Base-by-base conservation (phyloP, 2,113 vertebrate genomes). In the Origma solitaria region DNA sequence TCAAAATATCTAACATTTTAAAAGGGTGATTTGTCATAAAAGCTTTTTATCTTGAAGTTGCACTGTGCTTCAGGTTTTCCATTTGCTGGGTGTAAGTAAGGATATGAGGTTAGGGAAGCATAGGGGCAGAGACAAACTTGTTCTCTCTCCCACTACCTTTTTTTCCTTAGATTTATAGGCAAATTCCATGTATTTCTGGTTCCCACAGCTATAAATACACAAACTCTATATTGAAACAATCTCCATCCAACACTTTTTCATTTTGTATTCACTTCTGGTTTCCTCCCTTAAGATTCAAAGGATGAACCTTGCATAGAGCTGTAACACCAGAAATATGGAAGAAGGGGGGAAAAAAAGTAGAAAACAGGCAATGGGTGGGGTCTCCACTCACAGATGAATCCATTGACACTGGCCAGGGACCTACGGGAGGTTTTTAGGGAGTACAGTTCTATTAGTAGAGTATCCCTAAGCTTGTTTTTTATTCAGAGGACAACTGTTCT, bases 91-190 rank as follows among this genome's bases (percentile, higher is more conserved):
- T 30, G 2, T 30, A 27, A 60, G 30, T 35, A 71, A 86, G 27
- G n/a, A 23, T 38, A 20, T 0, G 2, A 68, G 40, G 17, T 28
- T 56, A 31, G 9, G 30, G 21, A 77, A 62, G 10, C 7, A 51
- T 1, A 25, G 22, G n/a, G 40, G n/a, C n/a, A n/a, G n/a, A n/a
- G n/a, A 50, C 4, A 72, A 72, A 35, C 2, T 40, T 5, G 13
- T 57, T 40, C 15, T 12, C 3, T 5, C 6, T 1, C 2, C 13
- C 4, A 42, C 15, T 27, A 50, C 4, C 3, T 27, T 23, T 45
- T 38, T 64, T 35, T n/a, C n/a, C 20, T 45, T 40, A 69, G 7
- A 8, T 66, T 88, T 57, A 30, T 25, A 61, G 33, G 40, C 14
- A 65, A 89, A 77, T 60, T 86, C 25, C 11, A 35, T 20, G 5